Evolutionary conservation across 2,113 vertebrate species (phyloP).

Genomic region (Hydrolagus affinis): DNA sequence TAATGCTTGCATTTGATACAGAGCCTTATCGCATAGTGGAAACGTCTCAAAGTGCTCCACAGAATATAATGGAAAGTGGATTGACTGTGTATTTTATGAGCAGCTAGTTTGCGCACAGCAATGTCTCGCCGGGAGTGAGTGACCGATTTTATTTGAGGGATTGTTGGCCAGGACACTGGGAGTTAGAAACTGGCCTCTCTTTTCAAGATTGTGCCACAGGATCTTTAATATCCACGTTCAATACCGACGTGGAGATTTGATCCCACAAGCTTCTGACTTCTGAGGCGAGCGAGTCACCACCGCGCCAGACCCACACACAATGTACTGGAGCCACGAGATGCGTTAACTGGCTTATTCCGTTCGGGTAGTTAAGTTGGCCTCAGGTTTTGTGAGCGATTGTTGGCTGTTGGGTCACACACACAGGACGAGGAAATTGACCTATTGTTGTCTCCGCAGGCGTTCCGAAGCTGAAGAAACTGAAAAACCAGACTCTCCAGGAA

Average conservation of each 20-base stretch:
- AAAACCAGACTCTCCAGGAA: slow-evolving; percentile 69
- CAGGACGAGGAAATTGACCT: neutral
- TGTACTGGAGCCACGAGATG: too few relatives aligned
- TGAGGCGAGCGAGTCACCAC: too few relatives aligned
- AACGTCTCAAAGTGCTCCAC: too few relatives aligned
- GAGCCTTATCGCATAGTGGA: too few relatives aligned
- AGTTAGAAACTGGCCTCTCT: neutral
- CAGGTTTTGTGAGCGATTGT: neutral
- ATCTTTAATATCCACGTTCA: neutral
- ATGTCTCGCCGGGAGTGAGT: too few relatives aligned
- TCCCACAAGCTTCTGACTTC: neutral
- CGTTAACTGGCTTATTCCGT: too few relatives aligned
- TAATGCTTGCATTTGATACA: too few relatives aligned
- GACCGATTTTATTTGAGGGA: too few relatives aligned
- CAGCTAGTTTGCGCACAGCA: too few relatives aligned
- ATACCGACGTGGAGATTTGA: neutral
- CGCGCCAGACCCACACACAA: neutral
- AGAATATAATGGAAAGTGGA: too few relatives aligned
- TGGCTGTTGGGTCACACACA: neutral
- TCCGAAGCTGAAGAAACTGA: slow-evolving; percentile 83
- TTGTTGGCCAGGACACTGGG: neutral
- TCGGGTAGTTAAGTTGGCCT: neutral
- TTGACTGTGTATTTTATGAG: too few relatives aligned
- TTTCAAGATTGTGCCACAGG: neutral
- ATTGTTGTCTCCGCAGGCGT: slow-evolving; percentile 52